Evolutionary conservation across 2,888 invertebrate species (phyloP), one percentile per base, ranked within the genome.

Genomic region (Heliconius hortense): DNA sequence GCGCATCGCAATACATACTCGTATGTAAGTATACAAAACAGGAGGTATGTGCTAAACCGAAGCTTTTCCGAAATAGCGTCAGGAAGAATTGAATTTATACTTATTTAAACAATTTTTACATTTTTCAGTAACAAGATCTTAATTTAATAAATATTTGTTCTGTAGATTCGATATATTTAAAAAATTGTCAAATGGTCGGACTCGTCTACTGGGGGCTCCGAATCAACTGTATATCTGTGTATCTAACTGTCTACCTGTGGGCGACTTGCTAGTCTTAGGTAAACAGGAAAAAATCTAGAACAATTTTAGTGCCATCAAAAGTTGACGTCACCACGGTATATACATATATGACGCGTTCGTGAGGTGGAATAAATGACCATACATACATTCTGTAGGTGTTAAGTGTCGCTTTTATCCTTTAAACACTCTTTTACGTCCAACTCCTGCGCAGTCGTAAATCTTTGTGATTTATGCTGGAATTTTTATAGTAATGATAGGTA

Each of bases 371-470:
- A 75, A 67, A 75, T 72, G 48, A 69, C 69, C 70, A 74, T 74
- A 66, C 71, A 11, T 26, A 15, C 11, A 15, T 43, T 24, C 59
- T 48, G 78, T 78, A 75, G 78, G 77, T 78, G 78, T 78, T 48
- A 64, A 70, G 60, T 62, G 73, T 63, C 71, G 53, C 59, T 73
- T 72, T 60, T 76, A 56, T 77, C 59, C 63, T 73, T 73, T 72
- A 67, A 28, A 28, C 56, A 56, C 48, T 72, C 66, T 75, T 75
- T 75, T 75, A 73, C 59, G 31, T 67, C 28, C 73, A 68, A 78
- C 75, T 78, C 77, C 78, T 78, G 78, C 78, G 77, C 77, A 77
- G 28, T 73, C 77, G 77, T 75, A 72, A 75, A 77, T 60, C 72
- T 74, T 35, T 63, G 66, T 78, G 77, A 78, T 78, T 77, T 77